These are phyloP conservation scores for Punctoribates punctum DNA, from an alignment of 2,888 invertebrate genomes.

Conservation along the genomic window DNA sequence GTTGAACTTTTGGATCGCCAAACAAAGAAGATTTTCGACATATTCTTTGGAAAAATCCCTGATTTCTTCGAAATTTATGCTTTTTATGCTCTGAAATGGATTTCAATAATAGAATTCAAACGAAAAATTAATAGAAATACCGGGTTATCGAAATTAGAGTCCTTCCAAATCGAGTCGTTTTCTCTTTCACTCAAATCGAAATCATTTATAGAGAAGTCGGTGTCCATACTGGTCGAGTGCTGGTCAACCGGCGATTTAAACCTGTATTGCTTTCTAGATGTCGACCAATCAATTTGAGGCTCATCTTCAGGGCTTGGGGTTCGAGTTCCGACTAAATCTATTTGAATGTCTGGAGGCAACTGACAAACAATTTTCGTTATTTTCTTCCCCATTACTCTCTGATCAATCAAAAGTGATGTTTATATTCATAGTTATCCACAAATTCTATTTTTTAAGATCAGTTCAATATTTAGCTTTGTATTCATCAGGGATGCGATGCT, in stretches of 20 bases:
- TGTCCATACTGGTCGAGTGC: conserved; percentile 14
- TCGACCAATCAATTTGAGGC: not conserved
- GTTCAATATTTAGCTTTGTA: no score
- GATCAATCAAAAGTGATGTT: no score
- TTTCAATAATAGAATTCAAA: not conserved
- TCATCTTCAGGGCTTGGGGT: conserved; percentile 46
- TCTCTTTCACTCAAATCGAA: not conserved
- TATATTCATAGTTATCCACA: no score
- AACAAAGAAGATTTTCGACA: not conserved
- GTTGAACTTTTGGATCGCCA: not conserved
- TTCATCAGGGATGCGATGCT: no score
- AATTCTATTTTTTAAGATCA: no score
- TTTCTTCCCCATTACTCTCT: no score
- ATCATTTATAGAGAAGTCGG: conserved; percentile 2
- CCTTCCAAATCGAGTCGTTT: not conserved
- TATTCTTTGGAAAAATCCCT: not conserved
- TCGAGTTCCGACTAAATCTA: conserved; percentile 45
- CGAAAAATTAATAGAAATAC: not conserved
- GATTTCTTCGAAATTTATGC: not conserved
- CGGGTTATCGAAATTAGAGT: not conserved
- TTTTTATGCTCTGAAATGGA: not conserved
- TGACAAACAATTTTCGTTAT: conserved; percentile 30
- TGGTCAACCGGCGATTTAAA: conserved; percentile 22
- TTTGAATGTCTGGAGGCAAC: conserved; percentile 45
- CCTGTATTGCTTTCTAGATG: conserved; percentile 2